These are phyloP conservation scores for Solenopsis fugax DNA, from an alignment of 1,140 invertebrate species.

Conservation along the genomic window DNA sequence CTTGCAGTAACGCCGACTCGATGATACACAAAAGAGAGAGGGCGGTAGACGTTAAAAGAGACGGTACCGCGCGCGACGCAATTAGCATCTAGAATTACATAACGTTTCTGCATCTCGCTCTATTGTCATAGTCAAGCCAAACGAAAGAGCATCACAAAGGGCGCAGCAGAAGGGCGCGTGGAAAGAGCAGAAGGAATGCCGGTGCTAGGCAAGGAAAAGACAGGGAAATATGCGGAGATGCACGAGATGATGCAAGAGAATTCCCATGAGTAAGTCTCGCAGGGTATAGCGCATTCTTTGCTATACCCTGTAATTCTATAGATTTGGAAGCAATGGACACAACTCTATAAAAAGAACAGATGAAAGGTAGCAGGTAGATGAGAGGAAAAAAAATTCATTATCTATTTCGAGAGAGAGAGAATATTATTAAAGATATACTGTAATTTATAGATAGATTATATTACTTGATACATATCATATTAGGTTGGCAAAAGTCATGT, in stretches of 20 bases:
- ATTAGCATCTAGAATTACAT: conserved; percentile 64
- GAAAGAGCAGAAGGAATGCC: conserved; percentile 50
- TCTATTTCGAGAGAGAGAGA: background rate
- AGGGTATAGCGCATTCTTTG: background rate
- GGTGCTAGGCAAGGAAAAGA: background rate
- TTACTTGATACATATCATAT: too few species aligned
- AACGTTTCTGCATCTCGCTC: conserved; percentile 52
- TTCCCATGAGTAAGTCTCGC: conserved; percentile 31
- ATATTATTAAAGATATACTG: background rate
- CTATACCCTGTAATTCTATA: too few species aligned
- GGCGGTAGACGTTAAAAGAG: conserved; percentile 34
- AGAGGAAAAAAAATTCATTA: background rate
- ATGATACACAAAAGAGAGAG: conserved; percentile 47
- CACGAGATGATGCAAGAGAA: conserved; percentile 39
- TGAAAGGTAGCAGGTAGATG: background rate
- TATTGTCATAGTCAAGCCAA: conserved; percentile 58
- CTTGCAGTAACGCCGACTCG: conserved; percentile 48
- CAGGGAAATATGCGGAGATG: conserved; percentile 44
- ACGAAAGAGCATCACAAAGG: conserved; percentile 55
- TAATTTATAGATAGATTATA: too few species aligned
- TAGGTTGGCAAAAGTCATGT: too few species aligned
- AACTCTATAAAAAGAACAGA: background rate
- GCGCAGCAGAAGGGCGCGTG: background rate
- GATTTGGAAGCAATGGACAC: background rate
- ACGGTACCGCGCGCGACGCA: conserved; percentile 36